A percentile compares a stretch with the other conserved stretches of the same genome.
These are phyloP conservation scores for Aethina tumida DNA, from an alignment of 1,140 invertebrate genomes.

Conservation along the genomic window DNA sequence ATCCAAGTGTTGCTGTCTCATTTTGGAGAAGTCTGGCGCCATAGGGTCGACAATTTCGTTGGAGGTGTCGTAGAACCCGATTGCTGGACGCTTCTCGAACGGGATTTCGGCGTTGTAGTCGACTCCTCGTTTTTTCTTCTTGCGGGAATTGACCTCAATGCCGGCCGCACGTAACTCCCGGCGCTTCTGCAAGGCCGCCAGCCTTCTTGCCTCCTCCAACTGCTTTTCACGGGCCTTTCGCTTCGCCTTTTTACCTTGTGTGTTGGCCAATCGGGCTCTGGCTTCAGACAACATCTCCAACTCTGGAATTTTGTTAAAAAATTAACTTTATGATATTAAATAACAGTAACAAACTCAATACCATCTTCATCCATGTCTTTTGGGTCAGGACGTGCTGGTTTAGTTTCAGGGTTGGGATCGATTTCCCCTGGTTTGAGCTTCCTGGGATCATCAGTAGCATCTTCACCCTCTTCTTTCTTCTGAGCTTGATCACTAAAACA, in stretches of 20 bases:
- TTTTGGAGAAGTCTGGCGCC: slow-evolving; percentile 78
- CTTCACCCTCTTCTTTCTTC: slow-evolving; percentile 92
- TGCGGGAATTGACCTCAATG: slow-evolving; percentile 67
- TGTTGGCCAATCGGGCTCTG: slow-evolving; percentile 94
- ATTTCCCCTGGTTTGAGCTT: slow-evolving; percentile 98
- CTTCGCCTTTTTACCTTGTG: slow-evolving; percentile 96
- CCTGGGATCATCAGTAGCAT: slow-evolving; percentile 85
- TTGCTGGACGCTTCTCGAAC: slow-evolving; percentile 87
- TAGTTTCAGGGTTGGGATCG: slow-evolving; percentile 99
- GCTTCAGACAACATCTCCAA: slow-evolving; percentile 99
- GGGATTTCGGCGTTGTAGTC: slow-evolving; percentile 98
- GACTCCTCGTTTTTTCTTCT: slow-evolving; percentile 78
- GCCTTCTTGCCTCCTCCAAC: slow-evolving; percentile 89
- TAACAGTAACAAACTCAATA: slow-evolving; percentile 32
- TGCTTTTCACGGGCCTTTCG: slow-evolving; percentile 98
- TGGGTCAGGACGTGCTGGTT: slow-evolving; percentile 97
- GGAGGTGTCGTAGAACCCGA: slow-evolving; percentile 90
- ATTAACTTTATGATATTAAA: slow-evolving; percentile 20
- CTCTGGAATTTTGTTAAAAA: slow-evolving; percentile 61
- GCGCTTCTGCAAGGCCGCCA: slow-evolving; percentile 94
- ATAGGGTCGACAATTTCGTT: slow-evolving; percentile 80
- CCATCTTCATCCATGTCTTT: slow-evolving; percentile 99
- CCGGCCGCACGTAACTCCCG: slow-evolving; percentile 94
- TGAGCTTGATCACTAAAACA: slow-evolving; percentile 87
- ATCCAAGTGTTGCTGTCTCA: slow-evolving; percentile 88